Base-by-base conservation (phyloP, 2,797 vertebrate genomes). In the Phalanger gymnotis region DNA sequence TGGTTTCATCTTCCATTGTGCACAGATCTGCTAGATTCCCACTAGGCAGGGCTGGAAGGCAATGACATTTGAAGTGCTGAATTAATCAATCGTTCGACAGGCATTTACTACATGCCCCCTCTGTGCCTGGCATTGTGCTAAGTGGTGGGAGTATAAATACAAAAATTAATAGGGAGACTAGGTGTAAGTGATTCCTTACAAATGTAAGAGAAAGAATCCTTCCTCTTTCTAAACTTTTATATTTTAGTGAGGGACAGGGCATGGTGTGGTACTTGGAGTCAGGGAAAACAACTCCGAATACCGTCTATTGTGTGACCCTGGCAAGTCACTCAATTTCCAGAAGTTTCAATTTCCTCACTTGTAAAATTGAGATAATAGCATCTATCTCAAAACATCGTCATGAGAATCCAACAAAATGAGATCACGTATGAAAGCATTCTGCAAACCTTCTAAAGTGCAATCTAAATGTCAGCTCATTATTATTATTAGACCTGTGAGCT, bases 11-110 rank as follows among this genome's bases (percentile, higher is more conserved):
- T 53, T 93, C 55, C 10, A 0, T 54, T 93, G 56, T 66, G 54
- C 19, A 53, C 52, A 90, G 34, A 25, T 53, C 53, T 90, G 51
- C 90, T 31, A 90, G 51, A 90, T 90, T 90, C 51, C 52, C 28
- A 90, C 34, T 90, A 93, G 90, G 14, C n/a, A 66, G 57, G 96
- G 14, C 47, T 54, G 2, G 90, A 87, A n/a, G 93, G 30, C 89
- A 94, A 57, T 95, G 91, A 73, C 54, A 27, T 93, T 55, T 55
- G 30, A 96, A 94, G 30, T 96, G 30, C 58, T 90, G 61, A 54
- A n/a, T 93, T 57, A 96, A 91, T 81, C 73, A 94, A 7, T 81
- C 73, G 51, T 87, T 87, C 73, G 51, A 87, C 73, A 12, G 4
- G 25, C 73, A 87, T 87, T 87, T 87, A 27, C 14, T 87, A 87